A percentile compares a stretch with the other conserved stretches of the same genome.
These are phyloP conservation scores for Nyctibius bracteatus DNA, from an alignment of 2,113 vertebrate species.

Conservation along the genomic window DNA sequence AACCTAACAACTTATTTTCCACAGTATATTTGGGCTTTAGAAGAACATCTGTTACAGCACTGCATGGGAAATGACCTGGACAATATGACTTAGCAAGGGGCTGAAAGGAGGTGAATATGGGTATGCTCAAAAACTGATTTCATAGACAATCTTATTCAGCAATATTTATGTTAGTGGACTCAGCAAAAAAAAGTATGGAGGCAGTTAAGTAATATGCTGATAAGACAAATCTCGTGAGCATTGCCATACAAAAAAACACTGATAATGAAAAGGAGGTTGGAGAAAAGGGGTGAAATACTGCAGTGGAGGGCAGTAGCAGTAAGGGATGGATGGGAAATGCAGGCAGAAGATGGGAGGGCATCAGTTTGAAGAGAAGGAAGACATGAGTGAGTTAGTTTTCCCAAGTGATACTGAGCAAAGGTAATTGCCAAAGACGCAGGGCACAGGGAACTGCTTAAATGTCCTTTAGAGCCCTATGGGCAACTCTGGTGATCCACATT, in stretches of 20 bases:
- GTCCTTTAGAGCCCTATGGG: not conserved
- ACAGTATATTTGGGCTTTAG: not conserved
- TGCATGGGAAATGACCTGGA: not conserved
- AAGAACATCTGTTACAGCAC: not conserved
- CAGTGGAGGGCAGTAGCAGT: not conserved
- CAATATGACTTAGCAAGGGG: not conserved
- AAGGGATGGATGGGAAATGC: not conserved
- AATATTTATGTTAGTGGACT: not conserved
- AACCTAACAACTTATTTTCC: not conserved
- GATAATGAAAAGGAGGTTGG: not conserved
- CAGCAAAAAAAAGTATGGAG: not conserved
- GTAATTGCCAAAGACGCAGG: not conserved
- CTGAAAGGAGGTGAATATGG: not conserved
- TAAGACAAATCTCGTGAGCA: not conserved
- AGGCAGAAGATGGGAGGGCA: not conserved
- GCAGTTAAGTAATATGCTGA: not conserved
- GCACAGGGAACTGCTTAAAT: not conserved
- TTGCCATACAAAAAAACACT: not conserved
- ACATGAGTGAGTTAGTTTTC: not conserved
- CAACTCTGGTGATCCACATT: not conserved
- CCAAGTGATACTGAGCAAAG: not conserved
- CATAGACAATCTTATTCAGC: not conserved
- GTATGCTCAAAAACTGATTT: not conserved
- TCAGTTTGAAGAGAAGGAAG: not conserved
- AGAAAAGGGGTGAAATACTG: not conserved